Conservation (phyloP, 37 sponge, comb jelly and placozoan species). For the Amphimedon queenslandica region DNA sequence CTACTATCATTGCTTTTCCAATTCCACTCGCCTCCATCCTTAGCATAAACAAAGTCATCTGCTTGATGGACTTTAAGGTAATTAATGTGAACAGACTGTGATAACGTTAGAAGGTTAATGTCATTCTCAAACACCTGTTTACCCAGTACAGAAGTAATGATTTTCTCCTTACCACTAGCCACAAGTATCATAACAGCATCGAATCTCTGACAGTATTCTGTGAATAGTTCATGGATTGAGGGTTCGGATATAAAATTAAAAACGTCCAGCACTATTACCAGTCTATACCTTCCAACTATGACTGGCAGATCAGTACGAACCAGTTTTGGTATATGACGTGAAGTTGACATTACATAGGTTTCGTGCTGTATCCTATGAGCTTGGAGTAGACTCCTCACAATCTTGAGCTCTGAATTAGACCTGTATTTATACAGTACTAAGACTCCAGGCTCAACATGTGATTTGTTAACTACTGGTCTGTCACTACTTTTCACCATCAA, state of each 20-base stretch:
- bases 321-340: background rate
- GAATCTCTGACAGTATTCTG: background rate
- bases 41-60: background rate
- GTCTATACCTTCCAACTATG: background rate
- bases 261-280: background rate
- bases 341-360: background rate
- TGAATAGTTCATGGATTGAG: background rate
- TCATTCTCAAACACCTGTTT: background rate
- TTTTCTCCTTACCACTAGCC: background rate
- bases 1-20: background rate
- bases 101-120: background rate
- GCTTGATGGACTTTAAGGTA: background rate
- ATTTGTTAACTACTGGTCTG: too few relatives aligned
- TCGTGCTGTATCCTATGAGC: background rate
- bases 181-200: background rate
- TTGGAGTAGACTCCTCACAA: background rate
- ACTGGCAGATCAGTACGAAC: background rate
- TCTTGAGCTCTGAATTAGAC: background rate
- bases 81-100: background rate
- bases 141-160: background rate
- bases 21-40: conserved; percentile 1
- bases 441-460: background rate
- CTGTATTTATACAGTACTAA: conserved; percentile 1
- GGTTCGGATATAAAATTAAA: background rate
- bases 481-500: too few relatives aligned